Base-by-base conservation (phyloP, 1,140 invertebrate species). In the Asobara japonica region DNA sequence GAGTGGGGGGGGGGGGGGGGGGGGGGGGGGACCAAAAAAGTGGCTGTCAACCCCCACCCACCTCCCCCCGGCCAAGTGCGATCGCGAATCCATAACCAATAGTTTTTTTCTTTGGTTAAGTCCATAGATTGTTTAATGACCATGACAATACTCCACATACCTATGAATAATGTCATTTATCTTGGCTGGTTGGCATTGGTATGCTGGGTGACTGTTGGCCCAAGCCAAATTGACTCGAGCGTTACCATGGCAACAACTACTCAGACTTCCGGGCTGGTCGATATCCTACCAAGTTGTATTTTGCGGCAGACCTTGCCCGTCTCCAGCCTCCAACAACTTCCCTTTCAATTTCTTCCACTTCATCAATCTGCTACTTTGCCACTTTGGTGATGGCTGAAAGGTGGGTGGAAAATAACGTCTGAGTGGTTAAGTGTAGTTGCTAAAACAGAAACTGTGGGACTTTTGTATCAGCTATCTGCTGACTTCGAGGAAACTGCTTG, bases 151-250 rank as follows among this genome's bases (percentile, higher is more conserved):
- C 8, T 16, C 41, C 7, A n/a, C 41, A 31, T 20, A 71, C 72
- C 74, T 81, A 81, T 81, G 79, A 81, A 83, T 82, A 83, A 83
- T 78, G 75, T 74, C 77, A 80, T 80, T 76, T 81, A 76, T 70
- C 69, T 62, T 70, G n/a, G 25, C 29, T 62, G 3, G 79, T n/a
- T n/a, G 80, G 78, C 78, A 83, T 82, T 81, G 78, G 82, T 82
- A 82, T 83, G 79, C 81, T 73, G 74, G 80, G 25, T 81, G 77
- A 83, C 80, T 82, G 82, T 82, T 83, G 82, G 82, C 82, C 82
- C 81, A 84, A 82, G 83, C 84, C 83, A 85, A 85, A 85, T 85
- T 85, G 83, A 85, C 84, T 85, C 81, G 81, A 84, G 84, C 83
- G 84, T 85, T 77, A 80, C 84, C 83, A 85, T 85, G 84, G 83